Base-by-base conservation (phyloP, 2,888 invertebrate species). In the Synanthedon tipuliformis region DNA sequence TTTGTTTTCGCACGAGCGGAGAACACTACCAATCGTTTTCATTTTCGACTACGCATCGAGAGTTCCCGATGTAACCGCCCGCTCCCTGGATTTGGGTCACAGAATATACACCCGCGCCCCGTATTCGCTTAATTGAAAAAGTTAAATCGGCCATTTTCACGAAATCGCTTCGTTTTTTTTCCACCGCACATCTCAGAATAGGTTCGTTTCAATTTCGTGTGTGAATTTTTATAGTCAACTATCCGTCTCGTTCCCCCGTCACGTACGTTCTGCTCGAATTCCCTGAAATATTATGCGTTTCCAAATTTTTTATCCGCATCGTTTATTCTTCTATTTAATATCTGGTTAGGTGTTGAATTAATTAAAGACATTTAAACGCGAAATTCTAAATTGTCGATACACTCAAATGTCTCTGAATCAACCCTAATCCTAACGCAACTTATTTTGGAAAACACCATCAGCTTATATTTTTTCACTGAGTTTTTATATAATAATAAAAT, bases 141-240 rank as follows among this genome's bases (percentile, higher is more conserved):
- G 84, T 84, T 83, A 76, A 81, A 81, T 78, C 77, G 74, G 63
- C 71, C 74, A 77, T 81, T 82, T 73, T 78, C 71, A 71, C 66
- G 66, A 69, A 69, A 75, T 69, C 73, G 69, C 71, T 71, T 74
- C 62, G 58, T 64, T 62, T 68, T 70, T 70, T 70, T 69, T 66
- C 66, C 45, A 45, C 52, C 54, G 54, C 55, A 50, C 59, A 56
- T 64, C 59, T 60, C 59, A 57, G 57, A 56, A 58, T 57, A 56
- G 57, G 57, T 58, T 55, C 56, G 52, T 57, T 55, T 56, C 45
- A 58, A 62, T 60, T 61, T 59, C 45, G 45, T n/a, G 12, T 45
- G 45, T 45, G 45, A 45, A 45, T 45, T 45, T 45, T 45, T 45
- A 45, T 45, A 45, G 45, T 45, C 45, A 34, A 34, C 34, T 34